A percentile compares a stretch with the other conserved stretches of the same genome.
Evolutionary conservation across 2,888 invertebrate species (phyloP).

Genomic region (Tetragonula carbonaria): DNA sequence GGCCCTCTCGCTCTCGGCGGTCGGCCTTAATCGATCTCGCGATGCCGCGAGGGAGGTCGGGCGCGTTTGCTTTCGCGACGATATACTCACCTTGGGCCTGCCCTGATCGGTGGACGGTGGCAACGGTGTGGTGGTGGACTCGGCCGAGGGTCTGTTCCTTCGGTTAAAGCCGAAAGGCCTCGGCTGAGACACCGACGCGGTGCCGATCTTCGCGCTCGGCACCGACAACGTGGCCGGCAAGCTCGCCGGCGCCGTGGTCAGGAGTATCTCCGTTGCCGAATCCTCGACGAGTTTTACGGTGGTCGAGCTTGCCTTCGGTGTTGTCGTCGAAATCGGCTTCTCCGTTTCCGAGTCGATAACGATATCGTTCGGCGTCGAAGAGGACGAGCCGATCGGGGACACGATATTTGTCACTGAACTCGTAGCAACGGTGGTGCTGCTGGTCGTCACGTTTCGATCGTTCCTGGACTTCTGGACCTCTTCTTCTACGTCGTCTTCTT

Average conservation of each 20-base stretch:
- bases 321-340: background rate
- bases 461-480: background rate
- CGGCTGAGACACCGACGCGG: conserved; percentile 84
- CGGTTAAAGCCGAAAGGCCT: conserved; percentile 85
- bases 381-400: conserved; percentile 6
- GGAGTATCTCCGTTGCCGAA: conserved; percentile 77
- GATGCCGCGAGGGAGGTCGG: conserved; percentile 73
- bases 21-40: conserved; percentile 73
- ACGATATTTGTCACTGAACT: background rate
- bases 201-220: conserved; percentile 56
- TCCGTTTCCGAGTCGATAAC: conserved; percentile 4
- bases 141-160: conserved; percentile 82
- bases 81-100: conserved; percentile 82
- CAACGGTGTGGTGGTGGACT: conserved; percentile 69
- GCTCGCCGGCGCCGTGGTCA: conserved; percentile 72
- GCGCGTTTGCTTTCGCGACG: conserved; percentile 81
- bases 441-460: background rate
- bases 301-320: conserved; percentile 30
- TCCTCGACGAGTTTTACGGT: conserved; percentile 76
- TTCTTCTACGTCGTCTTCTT: too few relatives aligned
- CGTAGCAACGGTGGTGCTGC: background rate
- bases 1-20: conserved; percentile 28
- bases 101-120: conserved; percentile 72
- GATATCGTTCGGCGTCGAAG: conserved; percentile 17
- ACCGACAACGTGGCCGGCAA: conserved; percentile 61